Percentiles rank a stretch among this genome's conserved stretches.
Evolutionary conservation across 2,113 vertebrate species (phyloP).

Genomic region (Myrmecophaga tridactyla): DNA sequence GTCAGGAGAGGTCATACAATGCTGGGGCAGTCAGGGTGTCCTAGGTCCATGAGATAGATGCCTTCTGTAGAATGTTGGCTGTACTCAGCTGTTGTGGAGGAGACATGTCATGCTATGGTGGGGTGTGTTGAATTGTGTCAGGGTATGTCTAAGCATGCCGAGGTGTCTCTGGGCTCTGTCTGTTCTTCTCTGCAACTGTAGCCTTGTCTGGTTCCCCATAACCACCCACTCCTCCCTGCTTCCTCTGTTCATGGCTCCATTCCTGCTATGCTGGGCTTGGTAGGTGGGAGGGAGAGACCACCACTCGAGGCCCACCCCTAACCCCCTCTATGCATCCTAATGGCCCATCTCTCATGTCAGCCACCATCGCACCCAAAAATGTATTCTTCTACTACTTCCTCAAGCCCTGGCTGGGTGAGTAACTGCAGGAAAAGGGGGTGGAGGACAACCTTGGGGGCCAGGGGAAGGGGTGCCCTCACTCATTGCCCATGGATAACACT

Average conservation of each 20-base stretch:
- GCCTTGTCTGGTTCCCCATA: not conserved
- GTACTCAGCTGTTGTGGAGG: not conserved
- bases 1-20: not conserved
- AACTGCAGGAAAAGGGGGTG: not conserved
- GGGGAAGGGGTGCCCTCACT: not conserved
- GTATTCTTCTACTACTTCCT: conserved; percentile 86
- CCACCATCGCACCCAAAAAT: conserved; percentile 86
- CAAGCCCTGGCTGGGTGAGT: conserved; percentile 92
- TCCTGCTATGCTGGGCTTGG: not conserved
- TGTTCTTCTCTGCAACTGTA: not conserved
- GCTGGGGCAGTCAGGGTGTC: not conserved
- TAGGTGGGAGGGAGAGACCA: not conserved
- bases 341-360: conserved; percentile 70
- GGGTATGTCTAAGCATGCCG: not conserved
- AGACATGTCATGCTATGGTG: not conserved
- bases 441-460: not conserved
- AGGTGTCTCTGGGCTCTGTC: not conserved
- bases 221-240: not conserved
- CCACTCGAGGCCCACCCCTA: rapidly evolving
- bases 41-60: not conserved
- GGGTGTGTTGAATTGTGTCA: rapidly evolving
- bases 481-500: not conserved
- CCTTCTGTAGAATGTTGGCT: not conserved
- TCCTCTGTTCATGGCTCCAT: not conserved
- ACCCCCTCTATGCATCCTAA: not conserved